Evolutionary conservation across 2,113 vertebrate genomes (phyloP).

Genomic region (Jacana jacana): DNA sequence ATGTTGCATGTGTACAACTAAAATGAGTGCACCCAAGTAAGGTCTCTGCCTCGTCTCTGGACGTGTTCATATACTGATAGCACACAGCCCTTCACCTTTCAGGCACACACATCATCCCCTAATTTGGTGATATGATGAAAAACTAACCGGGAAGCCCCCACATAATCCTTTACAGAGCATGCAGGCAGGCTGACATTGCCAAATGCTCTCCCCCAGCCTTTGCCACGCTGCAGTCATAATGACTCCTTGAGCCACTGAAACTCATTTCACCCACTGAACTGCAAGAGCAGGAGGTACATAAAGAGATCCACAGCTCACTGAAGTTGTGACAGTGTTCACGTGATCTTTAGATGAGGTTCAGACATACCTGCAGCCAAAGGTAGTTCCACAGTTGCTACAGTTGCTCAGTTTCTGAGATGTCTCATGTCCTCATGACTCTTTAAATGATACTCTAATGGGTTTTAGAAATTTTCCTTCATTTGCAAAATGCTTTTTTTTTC

Average conservation of each 20-base stretch:
- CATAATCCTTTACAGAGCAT: accelerated
- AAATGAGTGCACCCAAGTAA: background rate
- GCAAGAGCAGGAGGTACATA: background rate
- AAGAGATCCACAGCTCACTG: background rate
- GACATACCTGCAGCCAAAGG: background rate
- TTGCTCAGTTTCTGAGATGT: background rate
- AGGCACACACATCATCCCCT: background rate
- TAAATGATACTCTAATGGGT: background rate
- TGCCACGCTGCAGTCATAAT: background rate
- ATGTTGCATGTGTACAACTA: background rate
- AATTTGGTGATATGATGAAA: background rate
- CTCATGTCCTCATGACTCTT: background rate
- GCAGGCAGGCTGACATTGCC: background rate
- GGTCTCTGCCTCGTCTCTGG: background rate
- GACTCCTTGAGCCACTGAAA: background rate
- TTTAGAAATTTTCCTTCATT: background rate
- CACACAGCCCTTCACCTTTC: background rate
- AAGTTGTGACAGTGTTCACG: accelerated
- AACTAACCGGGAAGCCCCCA: background rate
- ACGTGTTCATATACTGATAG: accelerated
- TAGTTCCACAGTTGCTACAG: background rate
- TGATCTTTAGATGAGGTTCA: background rate
- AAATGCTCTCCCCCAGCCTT: accelerated
- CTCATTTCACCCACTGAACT: background rate
- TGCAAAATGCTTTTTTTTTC: background rate